Percentiles rank a stretch among this genome's conserved stretches.
These are phyloP conservation scores for Eupsittula cactorum DNA, from an alignment of 2,113 vertebrate species.

Conservation along the genomic window DNA sequence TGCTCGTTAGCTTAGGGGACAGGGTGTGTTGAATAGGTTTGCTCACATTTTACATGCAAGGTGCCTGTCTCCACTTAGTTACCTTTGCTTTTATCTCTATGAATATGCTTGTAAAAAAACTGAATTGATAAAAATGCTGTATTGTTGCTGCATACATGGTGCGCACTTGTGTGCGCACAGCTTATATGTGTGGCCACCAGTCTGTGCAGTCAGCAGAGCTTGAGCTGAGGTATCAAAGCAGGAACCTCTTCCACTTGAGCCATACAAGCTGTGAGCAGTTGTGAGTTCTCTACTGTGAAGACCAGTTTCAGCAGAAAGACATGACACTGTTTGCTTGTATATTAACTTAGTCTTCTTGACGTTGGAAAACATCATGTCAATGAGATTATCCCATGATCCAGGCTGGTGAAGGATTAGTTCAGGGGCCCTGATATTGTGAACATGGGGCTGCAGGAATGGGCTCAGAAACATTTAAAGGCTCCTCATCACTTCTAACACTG, in stretches of 20 bases:
- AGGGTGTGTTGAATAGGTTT: background rate
- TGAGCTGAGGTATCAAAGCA: background rate
- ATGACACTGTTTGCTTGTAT: accelerated
- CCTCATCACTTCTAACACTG: background rate
- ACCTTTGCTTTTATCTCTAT: background rate
- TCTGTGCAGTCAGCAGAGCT: background rate
- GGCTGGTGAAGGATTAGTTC: background rate
- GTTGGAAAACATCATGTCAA: background rate
- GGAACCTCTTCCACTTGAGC: accelerated
- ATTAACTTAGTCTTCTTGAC: background rate
- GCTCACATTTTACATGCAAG: background rate
- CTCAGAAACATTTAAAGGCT: background rate
- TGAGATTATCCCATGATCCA: background rate
- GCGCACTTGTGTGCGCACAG: background rate
- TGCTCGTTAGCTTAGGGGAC: background rate
- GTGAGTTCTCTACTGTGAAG: background rate
- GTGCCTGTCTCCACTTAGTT: background rate
- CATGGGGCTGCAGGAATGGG: background rate
- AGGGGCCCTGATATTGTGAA: background rate
- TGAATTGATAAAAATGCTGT: background rate
- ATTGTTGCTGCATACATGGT: accelerated
- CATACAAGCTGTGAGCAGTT: background rate
- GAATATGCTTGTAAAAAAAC: background rate
- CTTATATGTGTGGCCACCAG: accelerated
- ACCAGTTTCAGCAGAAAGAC: background rate